phyloP scores from a whole-genome alignment of 2,888 invertebrate species.

The Cephus pygmeus region DNA sequence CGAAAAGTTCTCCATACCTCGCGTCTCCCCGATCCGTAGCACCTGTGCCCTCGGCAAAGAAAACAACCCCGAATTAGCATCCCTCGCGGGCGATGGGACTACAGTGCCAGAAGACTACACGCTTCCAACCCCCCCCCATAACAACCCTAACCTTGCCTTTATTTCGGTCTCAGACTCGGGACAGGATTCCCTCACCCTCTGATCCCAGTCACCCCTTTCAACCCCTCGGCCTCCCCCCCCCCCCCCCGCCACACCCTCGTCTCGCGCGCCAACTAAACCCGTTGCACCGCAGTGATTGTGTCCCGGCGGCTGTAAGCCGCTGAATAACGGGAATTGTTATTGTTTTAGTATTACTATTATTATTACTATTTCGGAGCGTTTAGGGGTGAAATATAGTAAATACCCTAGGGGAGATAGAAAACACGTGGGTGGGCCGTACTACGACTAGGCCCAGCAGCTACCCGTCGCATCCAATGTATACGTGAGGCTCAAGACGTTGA shows the following conservation, averaged over 20 bases:
- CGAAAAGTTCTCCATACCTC: not conserved
- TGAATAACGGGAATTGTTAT: constrained; percentile 24
- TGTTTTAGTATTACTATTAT: constrained; percentile 24
- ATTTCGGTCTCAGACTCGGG: constrained; percentile 6
- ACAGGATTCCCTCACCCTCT: constrained; percentile 2
- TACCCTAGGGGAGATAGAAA: no score
- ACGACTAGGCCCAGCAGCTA: no score
- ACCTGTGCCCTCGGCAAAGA: constrained; percentile 20
- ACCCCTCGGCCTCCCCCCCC: no score
- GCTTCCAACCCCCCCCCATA: not conserved
- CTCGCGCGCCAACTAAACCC: not conserved
- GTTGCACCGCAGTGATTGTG: constrained; percentile 19
- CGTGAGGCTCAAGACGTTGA: no score
- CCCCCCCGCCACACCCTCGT: not conserved
- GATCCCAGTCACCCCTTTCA: not conserved
- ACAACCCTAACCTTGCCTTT: constrained; percentile 18
- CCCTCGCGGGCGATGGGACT: constrained; percentile 16
- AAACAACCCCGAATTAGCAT: constrained; percentile 21
- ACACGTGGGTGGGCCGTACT: no score
- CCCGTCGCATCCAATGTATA: no score
- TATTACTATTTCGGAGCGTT: constrained; percentile 13
- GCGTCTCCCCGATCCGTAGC: not conserved
- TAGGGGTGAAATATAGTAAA: not conserved
- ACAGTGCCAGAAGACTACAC: not conserved
- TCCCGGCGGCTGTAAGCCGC: constrained; percentile 20